Percentiles rank a stretch among this genome's conserved stretches.
Conservation (phyloP, 1,140 invertebrate genomes). For the Bactericera cockerelli region DNA sequence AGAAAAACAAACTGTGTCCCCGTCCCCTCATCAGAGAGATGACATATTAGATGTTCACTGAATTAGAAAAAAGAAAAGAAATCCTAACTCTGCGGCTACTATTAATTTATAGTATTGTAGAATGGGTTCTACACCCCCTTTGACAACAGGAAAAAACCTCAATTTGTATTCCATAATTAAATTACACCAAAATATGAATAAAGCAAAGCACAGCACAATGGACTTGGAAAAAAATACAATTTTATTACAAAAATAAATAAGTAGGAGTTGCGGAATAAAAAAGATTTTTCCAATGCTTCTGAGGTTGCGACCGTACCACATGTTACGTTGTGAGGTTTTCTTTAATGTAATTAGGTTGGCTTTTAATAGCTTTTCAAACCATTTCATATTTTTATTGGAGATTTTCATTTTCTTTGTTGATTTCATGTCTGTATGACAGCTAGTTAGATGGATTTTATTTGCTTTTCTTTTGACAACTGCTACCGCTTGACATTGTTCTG, state of each 20-base stretch:
- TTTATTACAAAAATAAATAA: conserved; percentile 8
- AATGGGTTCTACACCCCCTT: conserved; percentile 1
- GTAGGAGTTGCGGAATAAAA: neutral
- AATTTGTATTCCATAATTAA: conserved; percentile 6
- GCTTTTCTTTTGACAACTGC: no score
- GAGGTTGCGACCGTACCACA: neutral
- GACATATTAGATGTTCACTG: conserved; percentile 6
- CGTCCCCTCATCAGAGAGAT: neutral
- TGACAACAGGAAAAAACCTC: neutral
- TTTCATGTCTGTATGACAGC: no score
- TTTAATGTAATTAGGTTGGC: conserved; percentile 4
- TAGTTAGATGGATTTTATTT: no score
- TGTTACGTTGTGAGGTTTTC: neutral
- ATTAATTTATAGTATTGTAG: conserved; percentile 7
- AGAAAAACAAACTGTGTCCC: no score
- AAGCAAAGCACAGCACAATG: neutral
- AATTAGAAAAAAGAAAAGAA: conserved; percentile 7
- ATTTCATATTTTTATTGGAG: conserved; percentile 1
- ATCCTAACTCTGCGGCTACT: neutral
- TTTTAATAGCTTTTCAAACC: conserved; percentile 6
- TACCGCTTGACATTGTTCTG: no score
- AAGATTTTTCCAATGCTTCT: neutral
- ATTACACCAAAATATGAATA: neutral
- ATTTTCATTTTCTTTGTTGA: neutral
- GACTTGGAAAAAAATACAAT: neutral